Conservation (phyloP, 2,797 vertebrate species). For the Chrysocyon brachyurus region DNA sequence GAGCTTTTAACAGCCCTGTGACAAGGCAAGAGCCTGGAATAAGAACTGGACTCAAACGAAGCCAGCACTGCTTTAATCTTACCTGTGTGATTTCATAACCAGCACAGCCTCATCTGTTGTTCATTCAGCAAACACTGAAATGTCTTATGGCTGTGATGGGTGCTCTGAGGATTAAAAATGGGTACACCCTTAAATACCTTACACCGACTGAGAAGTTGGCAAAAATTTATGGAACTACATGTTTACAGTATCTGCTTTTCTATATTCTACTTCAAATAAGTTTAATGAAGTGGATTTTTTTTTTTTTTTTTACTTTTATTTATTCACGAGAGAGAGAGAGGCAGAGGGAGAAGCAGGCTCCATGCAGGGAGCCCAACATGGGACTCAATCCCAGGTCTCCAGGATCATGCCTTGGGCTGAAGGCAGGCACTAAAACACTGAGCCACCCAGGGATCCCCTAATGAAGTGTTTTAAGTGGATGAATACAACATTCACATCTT, state of each 20-base stretch:
- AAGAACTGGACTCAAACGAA: not conserved
- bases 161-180: conserved; percentile 11
- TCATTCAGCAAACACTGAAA: not conserved
- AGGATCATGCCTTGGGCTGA: no score
- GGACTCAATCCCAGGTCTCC: no score
- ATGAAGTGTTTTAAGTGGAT: not conserved
- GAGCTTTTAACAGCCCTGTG: not conserved
- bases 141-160: not conserved
- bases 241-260: not conserved
- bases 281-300: not conserved
- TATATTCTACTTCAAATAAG: not conserved
- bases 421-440: no score
- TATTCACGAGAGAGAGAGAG: no score
- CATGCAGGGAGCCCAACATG: no score
- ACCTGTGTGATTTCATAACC: not conserved
- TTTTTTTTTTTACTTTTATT: no score
- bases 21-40: not conserved
- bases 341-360: no score
- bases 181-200: not conserved
- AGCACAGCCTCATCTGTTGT: not conserved
- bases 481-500: not conserved
- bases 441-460: not conserved
- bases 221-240: conserved; percentile 3
- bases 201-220: not conserved
- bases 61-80: not conserved